Percentiles rank a stretch among this genome's conserved stretches.
These are phyloP conservation scores for Urocyon cinereoargenteus DNA, from an alignment of 2,797 vertebrate genomes.

Conservation along the genomic window DNA sequence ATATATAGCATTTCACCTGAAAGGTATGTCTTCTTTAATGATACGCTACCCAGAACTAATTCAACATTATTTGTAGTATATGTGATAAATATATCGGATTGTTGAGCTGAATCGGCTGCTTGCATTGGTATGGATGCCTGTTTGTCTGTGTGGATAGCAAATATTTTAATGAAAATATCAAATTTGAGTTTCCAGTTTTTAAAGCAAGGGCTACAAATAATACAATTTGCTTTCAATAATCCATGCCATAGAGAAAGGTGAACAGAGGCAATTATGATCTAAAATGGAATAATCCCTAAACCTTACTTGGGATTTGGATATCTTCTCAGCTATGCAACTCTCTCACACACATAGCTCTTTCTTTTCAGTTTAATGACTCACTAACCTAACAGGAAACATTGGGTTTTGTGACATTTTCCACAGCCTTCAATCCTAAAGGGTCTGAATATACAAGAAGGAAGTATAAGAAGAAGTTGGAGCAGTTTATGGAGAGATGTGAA, in stretches of 20 bases:
- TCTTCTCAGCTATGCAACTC: neutral
- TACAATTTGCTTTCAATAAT: neutral
- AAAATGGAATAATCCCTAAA: neutral
- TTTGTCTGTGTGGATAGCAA: neutral
- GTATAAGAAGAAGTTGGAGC: constrained; percentile 93
- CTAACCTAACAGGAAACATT: constrained; percentile 54
- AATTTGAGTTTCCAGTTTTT: constrained; percentile 43
- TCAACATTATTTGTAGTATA: neutral
- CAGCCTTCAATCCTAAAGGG: constrained; percentile 93
- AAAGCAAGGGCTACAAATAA: constrained; percentile 2
- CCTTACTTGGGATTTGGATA: neutral
- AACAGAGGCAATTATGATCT: neutral
- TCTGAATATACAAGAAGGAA: constrained; percentile 87
- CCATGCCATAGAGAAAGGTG: neutral
- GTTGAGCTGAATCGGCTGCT: neutral
- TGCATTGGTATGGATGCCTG: neutral
- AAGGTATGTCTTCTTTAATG: constrained; percentile 90
- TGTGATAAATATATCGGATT: neutral
- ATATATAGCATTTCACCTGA: constrained; percentile 95
- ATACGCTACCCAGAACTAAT: neutral
- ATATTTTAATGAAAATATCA: constrained; percentile 54
- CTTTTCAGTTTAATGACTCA: constrained; percentile 35
- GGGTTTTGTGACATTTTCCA: constrained; percentile 60
- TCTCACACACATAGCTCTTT: neutral
- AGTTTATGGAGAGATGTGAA: constrained; percentile 92